Conservation (phyloP, 2,113 vertebrate genomes). For the Ivindomyrus marchei region DNA sequence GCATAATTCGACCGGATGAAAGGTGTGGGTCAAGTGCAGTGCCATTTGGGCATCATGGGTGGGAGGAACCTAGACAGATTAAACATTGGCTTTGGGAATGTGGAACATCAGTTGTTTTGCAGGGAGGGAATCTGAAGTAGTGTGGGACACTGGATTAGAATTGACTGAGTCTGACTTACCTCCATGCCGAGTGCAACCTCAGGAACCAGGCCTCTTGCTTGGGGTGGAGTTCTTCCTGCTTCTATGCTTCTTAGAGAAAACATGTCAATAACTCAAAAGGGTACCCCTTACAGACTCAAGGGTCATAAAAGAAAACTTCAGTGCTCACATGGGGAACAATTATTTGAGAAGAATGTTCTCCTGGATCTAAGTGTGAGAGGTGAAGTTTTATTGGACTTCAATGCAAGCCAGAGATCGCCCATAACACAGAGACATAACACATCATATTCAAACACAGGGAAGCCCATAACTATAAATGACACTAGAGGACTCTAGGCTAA, state of each 20-base stretch:
- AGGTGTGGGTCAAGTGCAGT: neutral
- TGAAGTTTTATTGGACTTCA: neutral
- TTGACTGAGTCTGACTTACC: neutral
- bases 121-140: neutral
- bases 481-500: neutral
- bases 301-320: neutral
- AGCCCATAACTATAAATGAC: neutral
- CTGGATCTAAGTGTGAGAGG: neutral
- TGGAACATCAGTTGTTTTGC: neutral
- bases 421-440: neutral
- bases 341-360: neutral
- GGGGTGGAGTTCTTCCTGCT: too few relatives aligned
- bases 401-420: neutral
- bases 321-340: neutral
- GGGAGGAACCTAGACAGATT: neutral
- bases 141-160: neutral
- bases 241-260: neutral
- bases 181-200: neutral
- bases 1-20: neutral
- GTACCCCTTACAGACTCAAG: neutral
- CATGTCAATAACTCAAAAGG: neutral
- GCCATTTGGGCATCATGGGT: neutral
- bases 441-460: neutral
- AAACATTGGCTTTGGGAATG: neutral
- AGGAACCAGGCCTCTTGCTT: neutral